Base-by-base conservation (phyloP, 92 coral and sea anemone genomes). In the Anthopleura xanthogrammica region DNA sequence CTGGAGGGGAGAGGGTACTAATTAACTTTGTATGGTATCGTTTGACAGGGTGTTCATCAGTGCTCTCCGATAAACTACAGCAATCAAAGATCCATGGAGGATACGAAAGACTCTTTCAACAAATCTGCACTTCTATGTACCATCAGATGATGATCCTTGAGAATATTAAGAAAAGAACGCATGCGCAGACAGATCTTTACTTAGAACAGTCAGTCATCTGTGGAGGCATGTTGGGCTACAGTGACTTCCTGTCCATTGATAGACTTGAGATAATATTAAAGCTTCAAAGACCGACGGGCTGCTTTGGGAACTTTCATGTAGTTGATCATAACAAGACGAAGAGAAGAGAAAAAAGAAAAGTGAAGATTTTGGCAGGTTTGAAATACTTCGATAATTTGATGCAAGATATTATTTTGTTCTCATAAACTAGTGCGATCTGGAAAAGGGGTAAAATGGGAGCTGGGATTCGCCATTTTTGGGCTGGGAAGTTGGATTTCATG, bases 131-230 rank as follows among this genome's bases (percentile, higher is more conserved):
- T 12, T 70, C 73, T 36, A 86, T 86, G 70, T 88, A 82, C 77
- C 68, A 75, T 7, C 91, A 91, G 70, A 77, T 88, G 88, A 42
- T 29, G 14, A 14, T 85, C 60, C 79, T 91, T 2, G 91, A 88
- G 48, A 57, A 41, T 36, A 64, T 85, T 62, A 78, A 58, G 39
- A 68, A 78, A 64, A 39, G 77, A 56, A 60, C 52, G 17, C 74
- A 71, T 50, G 16, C 40, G 8, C 89, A 91, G 82, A 80, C 80
- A 43, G 97, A 93, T 70, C 75, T 93, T 77, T 89, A 87, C 89
- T 79, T 91, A 79, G 97, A 93, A 40, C 93, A 91, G 75, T 89
- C 95, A 10, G 87, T 91, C 83, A 93, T 93, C 46, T 93, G 97
- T 74, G 95, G 91, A n/a, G 74, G 84, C 6, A 73, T 91, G 16